Base-by-base conservation (phyloP, 2,797 vertebrate genomes). In the Anguilla megastoma region DNA sequence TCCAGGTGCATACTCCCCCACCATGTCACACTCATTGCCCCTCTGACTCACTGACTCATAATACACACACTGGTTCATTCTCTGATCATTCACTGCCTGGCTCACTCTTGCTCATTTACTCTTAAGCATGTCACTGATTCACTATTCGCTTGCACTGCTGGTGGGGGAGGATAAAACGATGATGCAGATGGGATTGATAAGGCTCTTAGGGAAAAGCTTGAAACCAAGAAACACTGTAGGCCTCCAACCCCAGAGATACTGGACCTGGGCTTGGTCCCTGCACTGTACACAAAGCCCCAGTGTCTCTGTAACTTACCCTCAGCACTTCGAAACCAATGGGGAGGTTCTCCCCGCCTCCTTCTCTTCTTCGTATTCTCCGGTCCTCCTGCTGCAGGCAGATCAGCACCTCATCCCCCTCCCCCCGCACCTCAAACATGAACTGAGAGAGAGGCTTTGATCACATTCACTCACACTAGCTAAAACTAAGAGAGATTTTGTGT, bases 351-450 rank as follows among this genome's bases (percentile, higher is more conserved):
- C 96, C 97, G 48, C 91, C 92, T 85, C 96, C 96, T 0, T 96
- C 94, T 74, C 92, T 97, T 83, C 95, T 94, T 45, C 90, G 90
- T 24, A 95, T 93, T 91, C 97, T 95, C 88, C 93, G 92, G 93
- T 97, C 97, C 88, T 97, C 95, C 92, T 97, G 97, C 91, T 97
- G 96, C 89, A 97, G 93, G 63, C 96, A 96, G 90, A 97, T 95
- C 86, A 97, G 91, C 87, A 96, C 94, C 88, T 96, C 95, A 88
- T 96, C 95, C 80, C 94, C 95, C 69, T 93, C 90, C 50, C 88
- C 89, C 30, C 69, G 90, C 85, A 97, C 91, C 85, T 95, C 95
- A 86, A 97, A 96, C 94, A 96, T 94, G 88, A 97, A 97, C 97
- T 97, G 85, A n/a, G 9, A 36, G 27, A 21, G 58, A 86, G 27